Conservation (phyloP, 1,140 invertebrate species). For the Nasonia giraulti region DNA sequence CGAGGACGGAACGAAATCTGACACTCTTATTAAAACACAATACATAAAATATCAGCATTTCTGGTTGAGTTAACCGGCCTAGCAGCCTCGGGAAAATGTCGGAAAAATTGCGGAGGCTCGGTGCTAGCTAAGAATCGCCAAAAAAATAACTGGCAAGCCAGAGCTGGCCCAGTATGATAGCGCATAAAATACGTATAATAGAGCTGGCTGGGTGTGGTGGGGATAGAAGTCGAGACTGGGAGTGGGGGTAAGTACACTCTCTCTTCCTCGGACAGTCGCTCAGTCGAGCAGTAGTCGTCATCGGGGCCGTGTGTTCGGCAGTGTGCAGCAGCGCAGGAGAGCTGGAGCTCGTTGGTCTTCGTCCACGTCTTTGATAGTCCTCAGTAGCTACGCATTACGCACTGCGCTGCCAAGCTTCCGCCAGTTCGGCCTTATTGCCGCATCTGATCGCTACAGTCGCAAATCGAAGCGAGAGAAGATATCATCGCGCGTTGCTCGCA, state of each 20-base stretch:
- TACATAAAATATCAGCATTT: background rate
- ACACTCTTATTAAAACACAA: constrained; percentile 6
- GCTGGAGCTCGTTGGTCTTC: background rate
- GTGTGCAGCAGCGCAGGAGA: background rate
- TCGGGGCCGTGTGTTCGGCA: constrained; percentile 35
- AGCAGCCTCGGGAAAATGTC: background rate
- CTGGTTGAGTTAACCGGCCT: too few relatives aligned
- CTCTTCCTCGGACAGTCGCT: background rate
- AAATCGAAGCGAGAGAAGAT: background rate
- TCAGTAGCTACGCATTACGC: background rate
- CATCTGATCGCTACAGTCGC: background rate
- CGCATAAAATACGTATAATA: background rate
- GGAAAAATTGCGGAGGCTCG: background rate
- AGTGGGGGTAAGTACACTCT: background rate
- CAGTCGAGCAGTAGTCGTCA: constrained; percentile 31
- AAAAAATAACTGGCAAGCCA: too few relatives aligned
- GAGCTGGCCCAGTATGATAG: background rate
- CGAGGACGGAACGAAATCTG: constrained; percentile 7
- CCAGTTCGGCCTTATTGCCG: background rate
- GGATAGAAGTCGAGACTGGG: background rate
- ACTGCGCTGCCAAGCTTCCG: background rate
- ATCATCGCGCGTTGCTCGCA: background rate
- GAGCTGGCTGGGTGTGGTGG: background rate
- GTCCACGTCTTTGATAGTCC: background rate
- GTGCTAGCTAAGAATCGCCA: too few relatives aligned